Evolutionary conservation across 2,888 invertebrate genomes (phyloP), one percentile per base, ranked within the genome.

Genomic region (Catonia carolina): DNA sequence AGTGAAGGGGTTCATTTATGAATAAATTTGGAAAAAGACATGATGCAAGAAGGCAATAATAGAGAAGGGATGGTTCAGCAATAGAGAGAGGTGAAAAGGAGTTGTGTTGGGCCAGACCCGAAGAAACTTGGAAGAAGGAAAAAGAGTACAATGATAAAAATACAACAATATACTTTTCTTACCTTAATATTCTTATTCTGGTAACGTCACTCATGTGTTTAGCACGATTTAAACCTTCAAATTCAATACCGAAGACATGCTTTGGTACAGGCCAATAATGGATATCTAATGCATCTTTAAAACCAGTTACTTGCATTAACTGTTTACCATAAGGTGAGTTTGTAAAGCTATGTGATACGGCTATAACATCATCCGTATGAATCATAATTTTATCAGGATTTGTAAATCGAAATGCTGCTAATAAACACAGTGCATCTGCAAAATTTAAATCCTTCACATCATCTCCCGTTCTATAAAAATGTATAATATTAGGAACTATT

Each of bases 161-260:
- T n/a, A n/a, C n/a, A n/a, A n/a, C n/a, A n/a, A n/a, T n/a, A n/a
- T n/a, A n/a, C n/a, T n/a, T n/a, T n/a, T n/a, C n/a, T n/a, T 14
- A 52, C 52, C 52, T 52, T 1, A 52, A 31, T n/a, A 52, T 52
- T 17, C 41, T 37, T 6, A 52, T 22, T 8, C 52, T 17, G 2
- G 52, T 39, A 12, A 52, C 37, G 18, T 52, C 52, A 22, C 17
- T 23, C 2, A 52, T 27, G 12, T 52, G 52, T 15, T 31, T 27
- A 14, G 22, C 31, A 1, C 17, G 22, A 14, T 23, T 23, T 3
- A 14, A 15, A 5, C 14, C 39, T 8, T 39, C 15, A 15, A 52
- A 41, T 17, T 22, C 27, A 2, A 41, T 12, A 1, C 52, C 41
- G 27, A 52, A 41, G 15, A 41, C 52, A 17, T 41, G 37, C n/a